These are phyloP conservation scores for Labeo calbasu DNA, from an alignment of 2,797 vertebrate genomes.

Conservation along the genomic window DNA sequence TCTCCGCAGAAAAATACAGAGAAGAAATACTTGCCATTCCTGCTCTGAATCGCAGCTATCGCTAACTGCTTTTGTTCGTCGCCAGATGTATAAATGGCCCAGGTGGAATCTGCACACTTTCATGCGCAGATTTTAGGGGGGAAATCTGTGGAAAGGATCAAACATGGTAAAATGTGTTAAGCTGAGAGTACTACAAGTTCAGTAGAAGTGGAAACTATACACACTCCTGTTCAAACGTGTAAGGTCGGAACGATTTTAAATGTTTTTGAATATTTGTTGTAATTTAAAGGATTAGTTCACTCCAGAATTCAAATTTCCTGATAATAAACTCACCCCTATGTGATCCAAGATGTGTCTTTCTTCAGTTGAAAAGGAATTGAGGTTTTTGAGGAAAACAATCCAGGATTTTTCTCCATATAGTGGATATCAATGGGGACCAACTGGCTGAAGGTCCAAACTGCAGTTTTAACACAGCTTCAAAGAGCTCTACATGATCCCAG, in stretches of 20 bases:
- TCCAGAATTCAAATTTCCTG: no score
- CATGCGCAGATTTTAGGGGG: neutral
- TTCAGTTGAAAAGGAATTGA: no score
- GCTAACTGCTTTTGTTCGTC: neutral
- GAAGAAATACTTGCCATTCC: conserved; percentile 23
- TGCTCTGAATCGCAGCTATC: neutral
- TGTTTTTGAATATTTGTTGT: no score
- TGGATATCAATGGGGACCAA: no score
- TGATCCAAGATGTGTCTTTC: no score
- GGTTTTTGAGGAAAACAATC: no score
- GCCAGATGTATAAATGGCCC: neutral
- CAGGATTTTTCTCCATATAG: no score
- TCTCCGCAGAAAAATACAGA: conserved; percentile 18
- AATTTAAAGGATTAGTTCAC: no score
- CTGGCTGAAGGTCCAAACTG: no score
- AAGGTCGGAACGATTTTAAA: neutral
- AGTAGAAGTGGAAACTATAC: neutral
- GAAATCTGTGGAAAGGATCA: neutral
- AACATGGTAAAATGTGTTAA: neutral
- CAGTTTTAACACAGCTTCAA: no score
- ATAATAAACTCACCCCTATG: no score
- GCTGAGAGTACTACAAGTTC: neutral
- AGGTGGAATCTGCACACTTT: neutral
- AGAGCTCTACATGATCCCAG: no score
- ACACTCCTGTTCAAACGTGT: neutral